Evolutionary conservation across 2,797 vertebrate species (phyloP).

Genomic region (Triplophysa yarkandensis): DNA sequence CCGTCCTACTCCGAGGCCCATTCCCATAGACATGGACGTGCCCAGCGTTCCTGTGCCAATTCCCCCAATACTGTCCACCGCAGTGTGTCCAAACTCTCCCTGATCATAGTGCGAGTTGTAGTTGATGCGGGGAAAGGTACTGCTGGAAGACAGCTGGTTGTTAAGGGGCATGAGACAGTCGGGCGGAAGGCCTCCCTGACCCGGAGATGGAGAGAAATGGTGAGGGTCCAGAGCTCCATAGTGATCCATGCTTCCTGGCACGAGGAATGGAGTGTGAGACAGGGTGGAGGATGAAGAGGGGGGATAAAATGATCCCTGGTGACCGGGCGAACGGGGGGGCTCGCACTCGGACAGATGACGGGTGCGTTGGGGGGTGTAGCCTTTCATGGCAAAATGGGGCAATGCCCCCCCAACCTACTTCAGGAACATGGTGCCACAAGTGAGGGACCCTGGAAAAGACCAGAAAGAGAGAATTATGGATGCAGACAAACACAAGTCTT

Average conservation of each 20-base stretch:
- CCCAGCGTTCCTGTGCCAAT: slow-evolving; percentile 81
- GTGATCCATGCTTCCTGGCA: slow-evolving; percentile 85
- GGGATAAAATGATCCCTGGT: slow-evolving; percentile 81
- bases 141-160: slow-evolving; percentile 95
- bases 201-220: slow-evolving; percentile 75
- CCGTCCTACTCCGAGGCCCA: slow-evolving; percentile 69
- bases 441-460: slow-evolving; percentile 50
- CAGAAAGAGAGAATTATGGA: slow-evolving; percentile 10
- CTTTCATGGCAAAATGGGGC: slow-evolving; percentile 86
- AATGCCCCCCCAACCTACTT: slow-evolving; percentile 71
- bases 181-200: slow-evolving; percentile 79
- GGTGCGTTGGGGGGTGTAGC: slow-evolving; percentile 91
- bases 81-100: slow-evolving; percentile 78
- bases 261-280: slow-evolving; percentile 89
- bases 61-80: slow-evolving; percentile 90
- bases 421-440: slow-evolving; percentile 70
- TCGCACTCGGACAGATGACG: slow-evolving; percentile 93
- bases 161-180: slow-evolving; percentile 92
- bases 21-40: slow-evolving; percentile 74
- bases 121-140: slow-evolving; percentile 96
- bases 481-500: too few relatives aligned
- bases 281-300: slow-evolving; percentile 74
- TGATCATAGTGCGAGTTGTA: slow-evolving; percentile 94
- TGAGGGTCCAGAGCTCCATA: slow-evolving; percentile 76
- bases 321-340: slow-evolving; percentile 69